phyloP scores from a whole-genome alignment of 2,888 invertebrate species.

The Agonopterix alstromeriana region DNA sequence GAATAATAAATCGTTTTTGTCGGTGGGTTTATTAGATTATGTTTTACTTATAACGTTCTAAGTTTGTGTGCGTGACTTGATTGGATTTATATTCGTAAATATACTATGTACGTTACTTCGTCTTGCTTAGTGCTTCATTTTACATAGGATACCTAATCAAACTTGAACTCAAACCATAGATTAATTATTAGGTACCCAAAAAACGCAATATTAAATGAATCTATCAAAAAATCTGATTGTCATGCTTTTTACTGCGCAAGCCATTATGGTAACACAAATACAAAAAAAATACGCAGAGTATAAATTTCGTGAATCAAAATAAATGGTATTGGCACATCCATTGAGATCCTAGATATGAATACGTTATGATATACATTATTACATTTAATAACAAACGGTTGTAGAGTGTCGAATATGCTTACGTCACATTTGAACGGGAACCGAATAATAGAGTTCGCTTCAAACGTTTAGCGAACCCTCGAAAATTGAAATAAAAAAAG shows the following conservation, averaged over 20 bases:
- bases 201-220: background rate
- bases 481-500: slow-evolving; percentile 71
- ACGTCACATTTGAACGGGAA: slow-evolving; percentile 62
- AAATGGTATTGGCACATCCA: slow-evolving; percentile 59
- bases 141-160: background rate
- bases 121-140: background rate
- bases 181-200: background rate
- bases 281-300: slow-evolving; percentile 6
- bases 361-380: slow-evolving; percentile 72
- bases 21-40: slow-evolving; percentile 51
- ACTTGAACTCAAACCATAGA: background rate
- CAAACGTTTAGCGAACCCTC: slow-evolving; percentile 74
- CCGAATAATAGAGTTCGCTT: slow-evolving; percentile 72
- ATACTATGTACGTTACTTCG: background rate
- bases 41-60: slow-evolving; percentile 24
- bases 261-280: background rate
- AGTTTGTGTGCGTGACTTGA: slow-evolving; percentile 34
- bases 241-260: background rate
- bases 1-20: slow-evolving; percentile 66
- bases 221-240: background rate
- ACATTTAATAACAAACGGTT: slow-evolving; percentile 68
- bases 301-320: slow-evolving; percentile 30
- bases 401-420: slow-evolving; percentile 63
- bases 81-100: slow-evolving; percentile 3
- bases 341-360: slow-evolving; percentile 72